phyloP scores from a whole-genome alignment of 2,797 vertebrate species.

The Oreochromis mossambicus region DNA sequence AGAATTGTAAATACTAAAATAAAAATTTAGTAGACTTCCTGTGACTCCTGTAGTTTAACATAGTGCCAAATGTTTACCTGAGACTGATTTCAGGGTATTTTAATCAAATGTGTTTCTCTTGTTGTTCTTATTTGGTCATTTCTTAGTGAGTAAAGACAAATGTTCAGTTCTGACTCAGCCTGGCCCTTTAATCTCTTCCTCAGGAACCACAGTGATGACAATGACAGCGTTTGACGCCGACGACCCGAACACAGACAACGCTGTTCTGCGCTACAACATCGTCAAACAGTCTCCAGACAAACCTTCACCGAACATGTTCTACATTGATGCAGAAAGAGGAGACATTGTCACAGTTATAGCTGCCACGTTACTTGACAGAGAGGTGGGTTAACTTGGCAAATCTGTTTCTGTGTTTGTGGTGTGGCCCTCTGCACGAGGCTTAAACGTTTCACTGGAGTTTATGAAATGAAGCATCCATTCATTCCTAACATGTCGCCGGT shows the following conservation, averaged over 20 bases:
- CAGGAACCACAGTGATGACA: slow-evolving; percentile 94
- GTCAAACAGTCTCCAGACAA: slow-evolving; percentile 90
- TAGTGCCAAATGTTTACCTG: not conserved
- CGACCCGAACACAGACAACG: slow-evolving; percentile 89
- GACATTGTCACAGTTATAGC: slow-evolving; percentile 95
- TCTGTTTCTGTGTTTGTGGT: not conserved
- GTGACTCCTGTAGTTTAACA: not conserved
- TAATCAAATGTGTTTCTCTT: not conserved
- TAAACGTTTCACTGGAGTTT: not conserved
- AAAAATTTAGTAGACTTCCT: accelerated
- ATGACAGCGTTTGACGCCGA: slow-evolving; percentile 93
- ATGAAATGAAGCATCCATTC: not conserved
- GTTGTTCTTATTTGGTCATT: accelerated
- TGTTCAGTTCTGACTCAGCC: not conserved
- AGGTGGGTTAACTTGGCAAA: slow-evolving; percentile 71
- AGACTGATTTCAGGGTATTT: not conserved
- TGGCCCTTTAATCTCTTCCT: not conserved
- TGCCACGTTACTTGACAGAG: slow-evolving; percentile 85
- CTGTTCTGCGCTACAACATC: slow-evolving; percentile 91
- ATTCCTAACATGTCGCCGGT: not conserved
- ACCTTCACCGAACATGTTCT: slow-evolving; percentile 97
- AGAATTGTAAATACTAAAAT: not conserved
- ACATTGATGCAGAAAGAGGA: slow-evolving; percentile 92
- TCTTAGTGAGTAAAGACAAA: not conserved
- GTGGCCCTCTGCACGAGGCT: not conserved